These are phyloP conservation scores for Caranx ignobilis DNA, from an alignment of 2,113 vertebrate species.

Conservation along the genomic window DNA sequence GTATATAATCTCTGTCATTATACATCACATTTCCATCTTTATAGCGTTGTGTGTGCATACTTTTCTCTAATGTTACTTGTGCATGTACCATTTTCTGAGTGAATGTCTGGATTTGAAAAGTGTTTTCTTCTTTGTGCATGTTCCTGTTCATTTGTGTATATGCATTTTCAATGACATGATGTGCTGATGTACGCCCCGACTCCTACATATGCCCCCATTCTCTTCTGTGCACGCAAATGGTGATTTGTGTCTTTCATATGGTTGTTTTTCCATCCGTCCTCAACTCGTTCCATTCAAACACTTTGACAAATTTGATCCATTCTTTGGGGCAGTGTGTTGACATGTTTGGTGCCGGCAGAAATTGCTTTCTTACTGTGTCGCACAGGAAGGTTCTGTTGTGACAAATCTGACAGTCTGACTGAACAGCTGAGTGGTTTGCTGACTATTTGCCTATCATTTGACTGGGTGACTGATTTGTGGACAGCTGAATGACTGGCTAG, in stretches of 20 bases:
- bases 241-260: slow-evolving; percentile 29
- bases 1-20: slow-evolving; percentile 17
- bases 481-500: slow-evolving; percentile 41
- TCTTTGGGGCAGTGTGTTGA: background rate
- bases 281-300: slow-evolving; percentile 39
- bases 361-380: slow-evolving; percentile 30
- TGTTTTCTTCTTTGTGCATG: background rate
- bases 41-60: background rate
- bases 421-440: slow-evolving; percentile 57
- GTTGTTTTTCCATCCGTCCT: background rate
- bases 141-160: slow-evolving; percentile 3
- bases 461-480: slow-evolving; percentile 41
- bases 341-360: background rate
- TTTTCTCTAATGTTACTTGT: slow-evolving; percentile 5
- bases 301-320: slow-evolving; percentile 47
- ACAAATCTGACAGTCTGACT: slow-evolving; percentile 62
- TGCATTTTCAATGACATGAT: background rate
- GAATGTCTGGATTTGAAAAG: background rate
- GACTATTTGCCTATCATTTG: slow-evolving; percentile 46
- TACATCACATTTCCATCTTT: slow-evolving; percentile 16
- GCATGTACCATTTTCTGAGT: background rate
- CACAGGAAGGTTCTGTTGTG: slow-evolving; percentile 41
- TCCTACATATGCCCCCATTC: background rate
- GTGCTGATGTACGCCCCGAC: background rate
- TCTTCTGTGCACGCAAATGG: slow-evolving; percentile 24